Evolutionary conservation across 1,140 invertebrate species (phyloP).

Genomic region (Solenopsis fugax): DNA sequence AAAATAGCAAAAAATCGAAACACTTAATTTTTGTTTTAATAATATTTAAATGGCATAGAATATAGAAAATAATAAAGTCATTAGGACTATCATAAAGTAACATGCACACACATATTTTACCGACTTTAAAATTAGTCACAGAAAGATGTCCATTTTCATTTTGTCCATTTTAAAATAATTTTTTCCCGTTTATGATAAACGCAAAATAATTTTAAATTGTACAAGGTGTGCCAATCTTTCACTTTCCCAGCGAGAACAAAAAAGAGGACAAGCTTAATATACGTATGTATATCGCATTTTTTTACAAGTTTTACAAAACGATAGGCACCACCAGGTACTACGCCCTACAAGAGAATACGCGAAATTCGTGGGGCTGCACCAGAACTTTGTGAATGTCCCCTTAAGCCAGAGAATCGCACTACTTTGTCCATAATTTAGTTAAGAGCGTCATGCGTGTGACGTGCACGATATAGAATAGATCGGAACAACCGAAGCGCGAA

Average conservation of each 20-base stretch:
- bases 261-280: background rate
- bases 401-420: slow-evolving; percentile 81
- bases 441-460: slow-evolving; percentile 86
- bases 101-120: background rate
- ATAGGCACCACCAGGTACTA: slow-evolving; percentile 1
- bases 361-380: slow-evolving; percentile 56
- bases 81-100: background rate
- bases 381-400: slow-evolving; percentile 77
- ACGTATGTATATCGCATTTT: slow-evolving; percentile 3
- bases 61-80: background rate
- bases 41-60: background rate
- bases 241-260: background rate
- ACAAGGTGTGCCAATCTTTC: background rate
- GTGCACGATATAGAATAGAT: slow-evolving; percentile 86
- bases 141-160: background rate
- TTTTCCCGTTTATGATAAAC: background rate
- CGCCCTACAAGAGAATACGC: slow-evolving; percentile 2
- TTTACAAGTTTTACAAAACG: slow-evolving; percentile 2
- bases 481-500: slow-evolving; percentile 86
- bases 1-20: background rate
- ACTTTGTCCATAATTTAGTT: slow-evolving; percentile 87
- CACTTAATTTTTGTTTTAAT: background rate
- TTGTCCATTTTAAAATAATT: background rate
- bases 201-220: background rate
- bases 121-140: background rate